phyloP scores from a whole-genome alignment of 2,888 invertebrate species.

The Cephus spinipes region DNA sequence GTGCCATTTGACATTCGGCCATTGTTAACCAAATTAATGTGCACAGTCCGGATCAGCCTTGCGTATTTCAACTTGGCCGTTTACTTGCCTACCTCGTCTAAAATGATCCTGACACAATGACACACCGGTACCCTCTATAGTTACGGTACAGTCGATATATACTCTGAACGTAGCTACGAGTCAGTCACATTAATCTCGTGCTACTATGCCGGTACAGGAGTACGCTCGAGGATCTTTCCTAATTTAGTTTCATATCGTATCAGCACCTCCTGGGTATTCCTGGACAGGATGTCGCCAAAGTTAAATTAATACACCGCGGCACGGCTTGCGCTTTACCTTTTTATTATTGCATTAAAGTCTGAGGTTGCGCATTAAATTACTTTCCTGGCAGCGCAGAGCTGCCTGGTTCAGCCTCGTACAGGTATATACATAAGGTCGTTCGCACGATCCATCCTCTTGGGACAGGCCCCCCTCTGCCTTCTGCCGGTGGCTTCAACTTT shows the following conservation, averaged over 20 bases:
- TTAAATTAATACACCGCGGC: slow-evolving; percentile 51
- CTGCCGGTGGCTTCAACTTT: not conserved
- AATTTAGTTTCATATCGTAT: slow-evolving; percentile 48
- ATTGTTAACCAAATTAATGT: not conserved
- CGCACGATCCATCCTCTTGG: not conserved
- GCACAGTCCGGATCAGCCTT: not conserved
- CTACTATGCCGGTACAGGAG: slow-evolving; percentile 33
- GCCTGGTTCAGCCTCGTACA: not conserved
- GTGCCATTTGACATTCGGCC: not conserved
- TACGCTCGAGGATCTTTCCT: slow-evolving; percentile 15
- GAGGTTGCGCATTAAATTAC: slow-evolving; percentile 16
- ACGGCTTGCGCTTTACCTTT: slow-evolving; percentile 13
- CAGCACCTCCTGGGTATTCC: slow-evolving; percentile 17
- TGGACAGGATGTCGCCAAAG: slow-evolving; percentile 41
- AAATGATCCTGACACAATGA: not conserved
- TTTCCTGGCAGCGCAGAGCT: not conserved
- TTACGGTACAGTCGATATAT: not conserved
- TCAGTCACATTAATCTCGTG: not conserved
- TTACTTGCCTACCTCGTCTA: not conserved
- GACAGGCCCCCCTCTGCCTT: not conserved
- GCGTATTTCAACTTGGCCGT: not conserved
- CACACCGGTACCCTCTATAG: not conserved
- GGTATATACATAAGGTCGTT: not conserved
- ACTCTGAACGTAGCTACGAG: not conserved
- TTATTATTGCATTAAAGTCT: slow-evolving; percentile 20